Conservation (phyloP, 2,113 vertebrate species). For the Callocephalon fimbriatum region DNA sequence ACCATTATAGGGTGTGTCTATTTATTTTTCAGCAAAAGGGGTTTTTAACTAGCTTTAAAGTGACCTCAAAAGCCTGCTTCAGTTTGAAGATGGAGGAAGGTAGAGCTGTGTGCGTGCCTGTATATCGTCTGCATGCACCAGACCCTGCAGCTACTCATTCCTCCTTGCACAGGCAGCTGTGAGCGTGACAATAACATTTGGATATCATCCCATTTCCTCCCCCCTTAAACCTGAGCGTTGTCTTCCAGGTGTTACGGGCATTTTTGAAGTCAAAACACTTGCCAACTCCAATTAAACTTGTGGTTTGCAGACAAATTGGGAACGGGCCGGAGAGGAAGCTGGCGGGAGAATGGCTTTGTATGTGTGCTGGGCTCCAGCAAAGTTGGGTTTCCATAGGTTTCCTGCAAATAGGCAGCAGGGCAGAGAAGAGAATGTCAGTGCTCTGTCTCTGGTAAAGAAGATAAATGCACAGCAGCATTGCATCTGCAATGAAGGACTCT, state of each 20-base stretch:
- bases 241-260: conserved; percentile 54
- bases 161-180: not conserved
- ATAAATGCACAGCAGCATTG: not conserved
- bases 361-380: accelerated
- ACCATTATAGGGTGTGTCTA: accelerated
- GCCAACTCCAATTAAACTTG: conserved; percentile 50
- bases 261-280: conserved; percentile 38
- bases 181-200: conserved; percentile 45
- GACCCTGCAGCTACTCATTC: conserved; percentile 59
- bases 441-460: not conserved
- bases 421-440: not conserved
- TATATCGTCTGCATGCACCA: not conserved
- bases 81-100: not conserved
- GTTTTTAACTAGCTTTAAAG: not conserved
- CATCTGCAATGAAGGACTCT: not conserved
- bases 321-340: conserved; percentile 43
- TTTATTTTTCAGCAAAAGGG: not conserved
- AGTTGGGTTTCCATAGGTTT: not conserved
- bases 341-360: not conserved
- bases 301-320: conserved; percentile 68
- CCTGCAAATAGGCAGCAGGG: not conserved
- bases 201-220: conserved; percentile 25
- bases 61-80: not conserved
- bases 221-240: not conserved
- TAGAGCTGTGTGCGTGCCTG: not conserved